Percentiles rank a stretch among this genome's conserved stretches.
Evolutionary conservation across 2,113 vertebrate species (phyloP).

Genomic region (Psophia crepitans): DNA sequence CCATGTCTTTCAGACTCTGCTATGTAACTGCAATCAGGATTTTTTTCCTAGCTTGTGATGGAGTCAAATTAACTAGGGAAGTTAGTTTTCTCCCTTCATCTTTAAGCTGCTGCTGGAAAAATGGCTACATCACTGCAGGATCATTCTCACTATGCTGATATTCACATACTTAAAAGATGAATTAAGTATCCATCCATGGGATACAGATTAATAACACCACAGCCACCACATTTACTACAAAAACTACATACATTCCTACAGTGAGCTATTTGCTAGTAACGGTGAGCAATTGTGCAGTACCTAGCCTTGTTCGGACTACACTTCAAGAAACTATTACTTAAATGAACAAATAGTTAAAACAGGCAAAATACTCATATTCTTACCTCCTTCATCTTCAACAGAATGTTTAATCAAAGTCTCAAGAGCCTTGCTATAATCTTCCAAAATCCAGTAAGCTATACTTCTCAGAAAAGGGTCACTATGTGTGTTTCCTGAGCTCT

Average conservation of each 20-base stretch:
- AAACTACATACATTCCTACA: neutral
- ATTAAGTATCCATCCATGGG: neutral
- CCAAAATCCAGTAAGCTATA: slow-evolving; percentile 95
- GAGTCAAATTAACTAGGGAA: neutral
- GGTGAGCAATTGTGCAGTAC: neutral
- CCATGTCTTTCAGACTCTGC: neutral
- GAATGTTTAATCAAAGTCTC: slow-evolving; percentile 88
- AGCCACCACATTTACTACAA: neutral
- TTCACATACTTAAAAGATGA: neutral
- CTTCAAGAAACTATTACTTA: neutral
- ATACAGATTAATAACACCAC: neutral
- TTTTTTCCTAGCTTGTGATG: neutral
- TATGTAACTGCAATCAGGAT: neutral
- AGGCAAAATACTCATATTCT: neutral
- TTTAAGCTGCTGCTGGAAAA: neutral
- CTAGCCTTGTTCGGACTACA: neutral
- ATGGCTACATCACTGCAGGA: neutral
- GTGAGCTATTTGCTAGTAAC: neutral
- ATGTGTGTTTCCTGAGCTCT: slow-evolving; percentile 72
- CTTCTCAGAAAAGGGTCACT: slow-evolving; percentile 91
- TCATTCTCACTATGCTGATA: neutral
- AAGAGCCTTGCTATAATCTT: slow-evolving; percentile 89
- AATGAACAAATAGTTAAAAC: neutral
- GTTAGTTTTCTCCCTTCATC: neutral
- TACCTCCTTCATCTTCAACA: slow-evolving; percentile 66